phyloP scores from a whole-genome alignment of 2,888 invertebrate genomes.

The Sicus ferrugineus region DNA sequence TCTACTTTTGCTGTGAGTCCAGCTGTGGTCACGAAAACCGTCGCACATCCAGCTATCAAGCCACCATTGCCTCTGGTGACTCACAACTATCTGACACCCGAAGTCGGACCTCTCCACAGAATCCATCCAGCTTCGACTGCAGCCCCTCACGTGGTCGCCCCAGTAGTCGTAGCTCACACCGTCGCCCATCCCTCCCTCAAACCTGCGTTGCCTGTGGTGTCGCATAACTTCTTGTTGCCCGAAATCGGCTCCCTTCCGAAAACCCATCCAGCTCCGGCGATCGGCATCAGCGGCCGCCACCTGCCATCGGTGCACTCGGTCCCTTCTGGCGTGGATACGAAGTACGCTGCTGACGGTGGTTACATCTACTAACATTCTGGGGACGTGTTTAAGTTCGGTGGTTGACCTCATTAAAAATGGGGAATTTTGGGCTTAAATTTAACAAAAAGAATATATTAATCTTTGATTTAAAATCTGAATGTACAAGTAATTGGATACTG shows the following conservation, averaged over 20 bases:
- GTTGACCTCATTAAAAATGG: background rate
- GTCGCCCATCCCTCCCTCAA: constrained; percentile 21
- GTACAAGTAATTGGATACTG: too few relatives aligned
- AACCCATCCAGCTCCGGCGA: constrained; percentile 19
- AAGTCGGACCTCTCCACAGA: background rate
- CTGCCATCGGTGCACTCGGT: constrained; percentile 28
- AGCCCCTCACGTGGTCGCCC: constrained; percentile 3
- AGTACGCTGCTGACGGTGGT: constrained; percentile 54
- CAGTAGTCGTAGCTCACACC: constrained; percentile 10
- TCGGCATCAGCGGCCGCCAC: background rate
- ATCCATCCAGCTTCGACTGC: background rate
- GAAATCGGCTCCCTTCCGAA: constrained; percentile 10
- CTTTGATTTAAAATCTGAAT: background rate
- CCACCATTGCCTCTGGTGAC: constrained; percentile 20
- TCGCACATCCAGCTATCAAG: constrained; percentile 28
- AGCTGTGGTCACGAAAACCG: constrained; percentile 11
- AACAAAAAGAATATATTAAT: background rate
- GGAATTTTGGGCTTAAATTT: background rate
- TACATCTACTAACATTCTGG: constrained; percentile 49
- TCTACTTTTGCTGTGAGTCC: constrained; percentile 18
- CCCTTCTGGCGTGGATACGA: constrained; percentile 48
- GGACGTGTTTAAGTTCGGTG: background rate
- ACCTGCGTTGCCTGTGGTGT: constrained; percentile 12
- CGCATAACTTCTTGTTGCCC: constrained; percentile 19
- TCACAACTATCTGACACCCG: constrained; percentile 24